Base-by-base conservation (phyloP, 2,888 invertebrate species). In the Tenthredo scrophulariae region DNA sequence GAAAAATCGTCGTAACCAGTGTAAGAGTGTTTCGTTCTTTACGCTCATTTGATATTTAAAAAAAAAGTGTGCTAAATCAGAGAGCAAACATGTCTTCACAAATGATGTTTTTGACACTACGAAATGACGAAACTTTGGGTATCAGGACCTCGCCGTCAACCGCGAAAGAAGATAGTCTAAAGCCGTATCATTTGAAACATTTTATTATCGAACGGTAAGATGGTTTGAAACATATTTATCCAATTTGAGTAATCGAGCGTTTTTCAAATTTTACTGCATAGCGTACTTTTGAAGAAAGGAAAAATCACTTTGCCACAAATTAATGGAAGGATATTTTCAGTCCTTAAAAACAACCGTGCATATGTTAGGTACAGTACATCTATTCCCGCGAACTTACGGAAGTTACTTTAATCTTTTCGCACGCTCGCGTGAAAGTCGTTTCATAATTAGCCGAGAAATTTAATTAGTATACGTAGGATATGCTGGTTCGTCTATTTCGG, bases 191-290 rank as follows among this genome's bases (percentile, higher is more conserved):
- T 70, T n/a, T 83, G 9, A 50, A 83, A 70, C 67, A 70, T 83
- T 83, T 83, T n/a, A 67, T 83, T n/a, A 83, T 83, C n/a, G 40
- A 83, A 37, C 83, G 83, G 83, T 83, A 50, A 83, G 43, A 43
- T 40, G 5, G 46, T 15, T n/a, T 43, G 22, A n/a, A 13, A 74
- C 26, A 22, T 46, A 6, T 13, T 46, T 9, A 46, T 29, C n/a
- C 72, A 22, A 72, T 43, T 0, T 0, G 15, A 15, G 2, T 62
- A 29, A 29, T 65, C 29, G 10, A 15, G 65, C 3, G 10, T 29
- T 65, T 65, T 1, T 50, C 5, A n/a, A 54, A 54, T 54, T 54
- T n/a, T 0, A n/a, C n/a, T n/a, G 54, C n/a, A 54, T 54, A 54
- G 0, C 5, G n/a, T 6, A 6, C 6, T 54, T 54, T 10, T 50